Percentiles rank a stretch among this genome's conserved stretches.
These are phyloP conservation scores for Diachasma alloeum DNA, from an alignment of 1,140 invertebrate genomes.

Conservation along the genomic window DNA sequence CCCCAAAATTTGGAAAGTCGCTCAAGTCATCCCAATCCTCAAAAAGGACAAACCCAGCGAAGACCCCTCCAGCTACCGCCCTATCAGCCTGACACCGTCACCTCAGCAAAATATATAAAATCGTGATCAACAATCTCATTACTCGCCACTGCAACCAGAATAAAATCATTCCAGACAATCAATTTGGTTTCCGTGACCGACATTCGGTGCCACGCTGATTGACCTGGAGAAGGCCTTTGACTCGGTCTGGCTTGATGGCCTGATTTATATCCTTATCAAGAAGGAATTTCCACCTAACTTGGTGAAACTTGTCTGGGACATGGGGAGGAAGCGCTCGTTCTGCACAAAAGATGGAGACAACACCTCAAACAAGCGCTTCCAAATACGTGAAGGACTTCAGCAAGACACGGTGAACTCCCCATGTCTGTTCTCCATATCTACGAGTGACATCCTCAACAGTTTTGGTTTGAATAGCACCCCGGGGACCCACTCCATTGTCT, in stretches of 20 bases:
- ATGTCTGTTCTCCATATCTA: conserved; percentile 34
- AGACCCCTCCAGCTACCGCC: conserved; percentile 32
- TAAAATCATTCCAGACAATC: conserved; percentile 16
- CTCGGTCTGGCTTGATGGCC: conserved; percentile 25
- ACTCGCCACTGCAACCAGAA: background rate
- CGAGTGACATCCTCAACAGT: background rate
- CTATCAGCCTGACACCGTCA: conserved; percentile 32
- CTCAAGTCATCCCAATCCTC: too few relatives aligned
- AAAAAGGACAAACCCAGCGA: too few relatives aligned
- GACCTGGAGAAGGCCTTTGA: conserved; percentile 26
- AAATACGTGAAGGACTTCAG: too few relatives aligned
- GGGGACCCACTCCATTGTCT: background rate
- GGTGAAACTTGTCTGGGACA: too few relatives aligned
- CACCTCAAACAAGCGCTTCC: too few relatives aligned
- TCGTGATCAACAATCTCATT: conserved; percentile 21
- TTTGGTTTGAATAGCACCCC: background rate
- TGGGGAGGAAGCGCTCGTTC: too few relatives aligned
- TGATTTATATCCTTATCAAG: too few relatives aligned
- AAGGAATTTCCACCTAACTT: too few relatives aligned
- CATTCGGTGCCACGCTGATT: background rate
- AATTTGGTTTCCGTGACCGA: too few relatives aligned
- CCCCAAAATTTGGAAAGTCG: too few relatives aligned
- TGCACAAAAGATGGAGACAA: too few relatives aligned
- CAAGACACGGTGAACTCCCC: too few relatives aligned
- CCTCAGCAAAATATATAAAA: conserved; percentile 43